Conservation (phyloP, 1,140 invertebrate genomes). For the Philopotamus ludificatus region DNA sequence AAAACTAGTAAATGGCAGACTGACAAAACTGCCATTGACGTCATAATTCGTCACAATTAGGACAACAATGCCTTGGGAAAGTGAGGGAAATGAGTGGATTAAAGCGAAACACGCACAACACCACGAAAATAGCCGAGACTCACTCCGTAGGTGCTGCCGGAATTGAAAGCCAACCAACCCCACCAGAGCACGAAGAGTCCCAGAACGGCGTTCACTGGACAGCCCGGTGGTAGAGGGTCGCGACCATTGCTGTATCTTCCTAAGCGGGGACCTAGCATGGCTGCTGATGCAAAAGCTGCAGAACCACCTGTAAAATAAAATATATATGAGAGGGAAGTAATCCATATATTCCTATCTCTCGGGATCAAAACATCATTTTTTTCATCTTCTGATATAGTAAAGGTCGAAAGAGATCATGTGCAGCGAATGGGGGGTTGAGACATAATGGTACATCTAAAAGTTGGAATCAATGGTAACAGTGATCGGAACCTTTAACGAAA, state of each 20-base stretch:
- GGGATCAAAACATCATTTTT: too few relatives aligned
- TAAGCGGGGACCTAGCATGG: conserved; percentile 86
- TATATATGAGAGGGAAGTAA: too few relatives aligned
- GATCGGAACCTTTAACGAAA: too few relatives aligned
- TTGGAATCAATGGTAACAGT: too few relatives aligned
- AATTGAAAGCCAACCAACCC: conserved; percentile 94
- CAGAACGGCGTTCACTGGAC: conserved; percentile 87
- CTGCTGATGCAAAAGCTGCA: conserved; percentile 80
- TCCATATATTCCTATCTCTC: too few relatives aligned
- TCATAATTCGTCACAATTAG: background rate
- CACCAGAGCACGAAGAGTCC: conserved; percentile 94
- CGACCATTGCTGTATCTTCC: conserved; percentile 79
- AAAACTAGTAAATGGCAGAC: background rate
- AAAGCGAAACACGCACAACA: too few relatives aligned
- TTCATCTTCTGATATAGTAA: too few relatives aligned
- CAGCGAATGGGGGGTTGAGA: too few relatives aligned
- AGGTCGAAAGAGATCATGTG: too few relatives aligned
- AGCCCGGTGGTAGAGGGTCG: conserved; percentile 76
- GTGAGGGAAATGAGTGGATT: too few relatives aligned
- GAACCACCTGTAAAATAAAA: conserved; percentile 52
- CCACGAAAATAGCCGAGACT: conserved; percentile 47
- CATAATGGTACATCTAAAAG: too few relatives aligned
- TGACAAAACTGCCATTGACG: background rate
- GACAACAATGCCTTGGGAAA: too few relatives aligned
- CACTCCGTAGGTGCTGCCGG: conserved; percentile 81